phyloP scores from a whole-genome alignment of 1,140 invertebrate species.

The Anoplolepis gracilipes region DNA sequence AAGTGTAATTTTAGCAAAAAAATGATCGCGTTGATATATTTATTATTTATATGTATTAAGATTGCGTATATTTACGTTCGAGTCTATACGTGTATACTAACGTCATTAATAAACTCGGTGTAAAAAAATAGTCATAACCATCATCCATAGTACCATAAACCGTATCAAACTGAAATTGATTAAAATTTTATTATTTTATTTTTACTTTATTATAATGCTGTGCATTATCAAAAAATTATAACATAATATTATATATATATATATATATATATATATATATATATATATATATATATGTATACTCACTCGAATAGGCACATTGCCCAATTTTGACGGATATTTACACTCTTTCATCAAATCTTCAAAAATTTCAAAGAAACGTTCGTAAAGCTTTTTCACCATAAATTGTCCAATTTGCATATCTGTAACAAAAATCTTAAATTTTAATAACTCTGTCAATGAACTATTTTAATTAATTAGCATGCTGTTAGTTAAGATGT shows the following conservation, averaged over 20 bases:
- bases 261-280: too few relatives aligned
- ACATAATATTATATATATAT: too few relatives aligned
- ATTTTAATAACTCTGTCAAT: background rate
- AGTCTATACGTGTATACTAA: constrained; percentile 82
- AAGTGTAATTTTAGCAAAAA: constrained; percentile 6
- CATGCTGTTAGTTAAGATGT: background rate
- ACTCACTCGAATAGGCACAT: constrained; percentile 86
- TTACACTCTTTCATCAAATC: constrained; percentile 87
- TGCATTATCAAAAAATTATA: background rate
- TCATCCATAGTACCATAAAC: constrained; percentile 88
- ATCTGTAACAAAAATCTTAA: constrained; percentile 84
- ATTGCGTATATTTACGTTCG: background rate
- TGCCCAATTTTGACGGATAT: constrained; percentile 86
- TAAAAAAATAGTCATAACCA: constrained; percentile 90
- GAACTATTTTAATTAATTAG: background rate
- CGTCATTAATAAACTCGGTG: constrained; percentile 91
- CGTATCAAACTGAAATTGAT: constrained; percentile 87
- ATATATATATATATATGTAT: too few relatives aligned
- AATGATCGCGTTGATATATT: background rate
- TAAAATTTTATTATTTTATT: background rate
- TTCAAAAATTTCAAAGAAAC: constrained; percentile 88
- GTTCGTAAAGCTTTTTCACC: constrained; percentile 88
- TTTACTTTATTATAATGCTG: background rate
- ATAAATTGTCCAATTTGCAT: constrained; percentile 90
- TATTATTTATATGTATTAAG: background rate